Evolutionary conservation across 2,113 vertebrate genomes (phyloP).

Genomic region (Glareola pratincola): DNA sequence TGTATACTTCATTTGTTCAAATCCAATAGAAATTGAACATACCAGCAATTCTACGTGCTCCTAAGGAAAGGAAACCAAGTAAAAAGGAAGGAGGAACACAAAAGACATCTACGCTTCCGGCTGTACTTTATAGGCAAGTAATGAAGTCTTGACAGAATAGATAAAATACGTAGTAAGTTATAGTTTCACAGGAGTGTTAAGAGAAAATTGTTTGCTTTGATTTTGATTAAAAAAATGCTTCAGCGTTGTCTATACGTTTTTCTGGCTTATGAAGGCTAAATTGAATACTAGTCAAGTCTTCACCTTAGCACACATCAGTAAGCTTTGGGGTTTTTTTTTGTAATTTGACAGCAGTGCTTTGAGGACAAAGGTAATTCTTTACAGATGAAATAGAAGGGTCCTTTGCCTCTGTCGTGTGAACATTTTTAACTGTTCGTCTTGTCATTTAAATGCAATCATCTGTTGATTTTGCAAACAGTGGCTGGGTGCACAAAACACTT

Average conservation of each 20-base stretch:
- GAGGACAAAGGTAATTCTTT: neutral
- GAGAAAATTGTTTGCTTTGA: neutral
- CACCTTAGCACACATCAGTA: neutral
- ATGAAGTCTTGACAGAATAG: neutral
- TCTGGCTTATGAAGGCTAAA: neutral
- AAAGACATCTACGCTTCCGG: conserved; percentile 86
- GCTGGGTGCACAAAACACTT: neutral
- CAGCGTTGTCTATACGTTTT: accelerated
- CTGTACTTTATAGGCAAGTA: conserved; percentile 94
- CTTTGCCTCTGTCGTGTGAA: neutral
- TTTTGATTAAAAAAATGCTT: neutral
- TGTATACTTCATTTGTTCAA: conserved; percentile 60
- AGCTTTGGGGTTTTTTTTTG: neutral
- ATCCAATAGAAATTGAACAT: conserved; percentile 87
- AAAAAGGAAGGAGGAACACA: conserved; percentile 94
- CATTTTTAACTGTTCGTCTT: neutral
- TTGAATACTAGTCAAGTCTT: neutral
- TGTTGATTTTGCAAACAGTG: neutral
- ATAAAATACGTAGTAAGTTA: neutral
- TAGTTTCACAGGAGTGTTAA: neutral
- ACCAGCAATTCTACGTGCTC: conserved; percentile 89
- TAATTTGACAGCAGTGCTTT: neutral
- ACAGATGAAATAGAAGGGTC: neutral
- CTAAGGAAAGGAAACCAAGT: conserved; percentile 95
- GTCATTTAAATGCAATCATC: neutral